Evolutionary conservation across 2,113 vertebrate species (phyloP), one percentile per base, ranked within the genome.

Genomic region (Myotis brandtii): DNA sequence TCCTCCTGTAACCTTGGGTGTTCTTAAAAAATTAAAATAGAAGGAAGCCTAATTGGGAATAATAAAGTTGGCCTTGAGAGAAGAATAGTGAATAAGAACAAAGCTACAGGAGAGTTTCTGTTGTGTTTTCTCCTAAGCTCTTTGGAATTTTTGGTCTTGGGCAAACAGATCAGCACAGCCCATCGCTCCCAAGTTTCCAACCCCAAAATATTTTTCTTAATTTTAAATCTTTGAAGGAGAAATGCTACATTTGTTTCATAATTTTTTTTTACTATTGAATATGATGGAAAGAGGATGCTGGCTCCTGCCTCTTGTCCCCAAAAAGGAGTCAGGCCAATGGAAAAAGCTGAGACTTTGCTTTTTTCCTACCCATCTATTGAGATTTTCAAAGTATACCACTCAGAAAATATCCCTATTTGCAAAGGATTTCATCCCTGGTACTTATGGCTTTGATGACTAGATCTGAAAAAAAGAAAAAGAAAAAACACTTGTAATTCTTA

Each of bases 131-230:
- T 96, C 97, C 96, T 95, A 97, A 96, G 97, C 91, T 97, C 97
- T 94, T 97, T 96, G 98, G 98, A 98, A 98, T 98, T 98, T 96
- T 98, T 97, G 96, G 98, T 98, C 98, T 98, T 98, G 98, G 98
- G 98, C 92, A 81, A 94, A 96, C 2, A 98, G 97, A 98, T 97
- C 98, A 98, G 98, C 97, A 97, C 97, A 98, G 97, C 89, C 97
- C 96, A 98, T 98, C 40, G 97, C 96, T 98, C 98, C 98, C 98
- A 98, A 98, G 97, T 98, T 99, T 99, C 98, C 98, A 98, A 98
- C 95, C 95, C 97, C 98, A 98, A 98, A 97, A 98, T 97, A 97
- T 97, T 98, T 98, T 95, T 98, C 98, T 98, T 98, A 97, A 98
- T 98, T 98, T 98, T 96, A 96, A 98, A 97, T 98, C 98, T 98